These are phyloP conservation scores for Acrossocheilus fasciatus DNA, from an alignment of 2,797 vertebrate genomes.

Conservation along the genomic window DNA sequence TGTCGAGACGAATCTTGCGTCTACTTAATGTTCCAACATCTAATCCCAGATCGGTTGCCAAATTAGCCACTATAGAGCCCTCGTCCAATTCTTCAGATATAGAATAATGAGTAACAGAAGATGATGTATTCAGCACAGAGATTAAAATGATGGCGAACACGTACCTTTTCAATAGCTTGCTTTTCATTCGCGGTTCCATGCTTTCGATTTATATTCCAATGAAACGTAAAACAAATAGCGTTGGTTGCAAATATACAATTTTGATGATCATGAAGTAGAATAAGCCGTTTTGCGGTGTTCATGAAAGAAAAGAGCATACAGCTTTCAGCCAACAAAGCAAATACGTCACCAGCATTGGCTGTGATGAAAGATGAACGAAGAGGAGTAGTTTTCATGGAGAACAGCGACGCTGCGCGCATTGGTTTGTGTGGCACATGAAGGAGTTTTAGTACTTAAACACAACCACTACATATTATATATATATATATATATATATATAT, in stretches of 20 bases:
- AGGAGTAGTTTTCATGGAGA: background rate
- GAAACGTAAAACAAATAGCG: background rate
- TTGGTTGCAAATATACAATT: background rate
- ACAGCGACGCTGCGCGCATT: constrained; percentile 55
- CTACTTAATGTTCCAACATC: constrained; percentile 41
- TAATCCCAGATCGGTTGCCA: constrained; percentile 56
- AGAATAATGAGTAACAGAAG: constrained; percentile 58
- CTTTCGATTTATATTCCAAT: background rate
- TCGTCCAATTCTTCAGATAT: constrained; percentile 59
- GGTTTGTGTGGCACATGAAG: background rate
- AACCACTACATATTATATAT: background rate
- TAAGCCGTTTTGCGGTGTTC: background rate
- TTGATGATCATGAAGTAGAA: background rate
- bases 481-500: too few species aligned
- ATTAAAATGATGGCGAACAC: constrained; percentile 35
- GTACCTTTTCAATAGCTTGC: constrained; percentile 22
- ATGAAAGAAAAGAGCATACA: background rate
- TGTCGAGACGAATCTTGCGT: constrained; percentile 59
- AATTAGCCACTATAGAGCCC: constrained; percentile 57
- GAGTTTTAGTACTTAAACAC: background rate
- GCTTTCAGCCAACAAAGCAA: constrained; percentile 19
- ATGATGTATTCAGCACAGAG: background rate
- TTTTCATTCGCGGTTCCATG: constrained; percentile 15
- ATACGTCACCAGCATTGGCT: background rate
- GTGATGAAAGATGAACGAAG: constrained; percentile 1